Evolutionary conservation across 2,797 vertebrate genomes (phyloP).

Genomic region (Galaxias olidus): DNA sequence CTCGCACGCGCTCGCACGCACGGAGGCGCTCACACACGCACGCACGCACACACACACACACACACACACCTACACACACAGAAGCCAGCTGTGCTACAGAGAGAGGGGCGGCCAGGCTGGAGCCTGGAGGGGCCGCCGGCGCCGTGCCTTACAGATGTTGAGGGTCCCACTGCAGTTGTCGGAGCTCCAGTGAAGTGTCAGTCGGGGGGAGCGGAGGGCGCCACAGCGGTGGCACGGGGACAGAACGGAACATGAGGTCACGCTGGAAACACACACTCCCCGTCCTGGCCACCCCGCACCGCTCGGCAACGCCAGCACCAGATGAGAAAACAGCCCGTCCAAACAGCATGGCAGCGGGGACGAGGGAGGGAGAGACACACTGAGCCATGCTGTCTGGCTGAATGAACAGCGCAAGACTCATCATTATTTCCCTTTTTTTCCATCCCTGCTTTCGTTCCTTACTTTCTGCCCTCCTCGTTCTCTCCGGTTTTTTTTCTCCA

Average conservation of each 20-base stretch:
- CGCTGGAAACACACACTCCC: too few species aligned
- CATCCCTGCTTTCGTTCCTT: too few species aligned
- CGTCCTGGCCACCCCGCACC: too few species aligned
- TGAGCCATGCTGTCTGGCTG: too few species aligned
- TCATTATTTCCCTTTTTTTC: too few species aligned
- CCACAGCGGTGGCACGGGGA: conserved; percentile 63
- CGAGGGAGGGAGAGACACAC: too few species aligned
- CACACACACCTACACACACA: not conserved
- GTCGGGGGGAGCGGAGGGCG: conserved; percentile 58
- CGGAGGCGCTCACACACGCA: not conserved
- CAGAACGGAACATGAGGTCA: conserved; percentile 51
- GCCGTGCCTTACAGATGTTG: conserved; percentile 72
- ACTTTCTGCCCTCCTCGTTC: too few species aligned
- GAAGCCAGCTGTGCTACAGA: not conserved
- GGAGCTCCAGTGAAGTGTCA: conserved; percentile 65
- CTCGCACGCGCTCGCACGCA: not conserved
- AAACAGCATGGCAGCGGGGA: too few species aligned
- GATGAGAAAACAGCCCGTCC: too few species aligned
- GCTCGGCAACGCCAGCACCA: too few species aligned
- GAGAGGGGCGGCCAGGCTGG: conserved; percentile 39
- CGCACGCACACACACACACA: conserved; percentile 15
- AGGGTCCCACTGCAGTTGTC: conserved; percentile 73
- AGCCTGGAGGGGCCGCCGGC: conserved; percentile 23
- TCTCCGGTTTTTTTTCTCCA: too few species aligned
- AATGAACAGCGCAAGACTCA: too few species aligned